A percentile compares a stretch with the other conserved stretches of the same genome.
These are phyloP conservation scores for Thymelicus sylvestris DNA, from an alignment of 2,888 invertebrate species.

Conservation along the genomic window DNA sequence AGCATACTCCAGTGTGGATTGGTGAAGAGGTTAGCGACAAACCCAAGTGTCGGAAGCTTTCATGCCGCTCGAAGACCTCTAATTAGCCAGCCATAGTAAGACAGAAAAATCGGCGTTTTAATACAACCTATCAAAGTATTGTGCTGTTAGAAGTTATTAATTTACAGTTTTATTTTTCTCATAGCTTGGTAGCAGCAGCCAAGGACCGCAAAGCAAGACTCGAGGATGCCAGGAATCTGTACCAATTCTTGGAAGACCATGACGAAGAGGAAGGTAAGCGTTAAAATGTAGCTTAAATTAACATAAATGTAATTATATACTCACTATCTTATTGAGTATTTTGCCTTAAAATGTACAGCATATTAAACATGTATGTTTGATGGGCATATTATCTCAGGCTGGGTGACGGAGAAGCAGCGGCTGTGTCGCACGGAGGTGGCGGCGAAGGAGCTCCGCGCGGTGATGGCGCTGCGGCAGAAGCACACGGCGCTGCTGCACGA, in stretches of 20 bases:
- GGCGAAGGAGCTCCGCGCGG: conserved; percentile 96
- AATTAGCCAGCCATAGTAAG: too few species aligned
- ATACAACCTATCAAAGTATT: too few species aligned
- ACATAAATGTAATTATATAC: too few species aligned
- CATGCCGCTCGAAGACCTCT: too few species aligned
- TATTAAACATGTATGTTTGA: neutral
- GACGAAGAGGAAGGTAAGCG: conserved; percentile 94
- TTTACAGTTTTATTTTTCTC: too few species aligned
- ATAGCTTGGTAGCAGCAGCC: conserved; percentile 87
- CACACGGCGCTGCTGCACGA: conserved; percentile 96
- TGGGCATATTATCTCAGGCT: conserved; percentile 80
- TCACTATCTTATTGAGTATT: too few species aligned
- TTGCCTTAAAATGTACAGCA: too few species aligned
- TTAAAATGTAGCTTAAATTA: neutral
- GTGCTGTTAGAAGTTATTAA: conserved; percentile 32
- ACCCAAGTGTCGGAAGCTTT: too few species aligned
- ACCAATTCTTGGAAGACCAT: conserved; percentile 97
- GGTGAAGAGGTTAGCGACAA: too few species aligned
- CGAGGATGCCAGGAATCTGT: conserved; percentile 96
- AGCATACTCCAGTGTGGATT: too few species aligned
- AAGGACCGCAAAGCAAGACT: conserved; percentile 92
- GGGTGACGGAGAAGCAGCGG: conserved; percentile 97
- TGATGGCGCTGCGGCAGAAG: conserved; percentile 95
- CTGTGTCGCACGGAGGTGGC: conserved; percentile 97
- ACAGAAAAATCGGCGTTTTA: too few species aligned